Conservation (phyloP, 2,113 vertebrate genomes). For the Ochotona princeps region DNA sequence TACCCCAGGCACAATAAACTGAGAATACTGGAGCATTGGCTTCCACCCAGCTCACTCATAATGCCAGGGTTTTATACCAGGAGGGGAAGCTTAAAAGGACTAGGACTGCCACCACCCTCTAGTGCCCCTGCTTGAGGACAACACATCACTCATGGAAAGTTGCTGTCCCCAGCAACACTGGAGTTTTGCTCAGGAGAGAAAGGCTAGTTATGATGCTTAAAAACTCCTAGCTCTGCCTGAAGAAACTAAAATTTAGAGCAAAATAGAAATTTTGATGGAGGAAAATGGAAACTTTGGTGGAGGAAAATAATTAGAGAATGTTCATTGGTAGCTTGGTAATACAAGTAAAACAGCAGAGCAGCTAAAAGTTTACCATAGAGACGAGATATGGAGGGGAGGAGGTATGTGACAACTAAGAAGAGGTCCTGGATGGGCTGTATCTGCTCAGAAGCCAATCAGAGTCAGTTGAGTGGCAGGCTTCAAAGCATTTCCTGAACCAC, state of each 20-base stretch:
- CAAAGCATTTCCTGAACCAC: slow-evolving; percentile 22
- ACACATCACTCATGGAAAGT: slow-evolving; percentile 1
- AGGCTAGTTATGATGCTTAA: not conserved
- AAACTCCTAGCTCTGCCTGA: not conserved
- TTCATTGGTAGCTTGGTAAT: not conserved
- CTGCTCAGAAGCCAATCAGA: slow-evolving; percentile 17
- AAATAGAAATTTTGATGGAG: not conserved
- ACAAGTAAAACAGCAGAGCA: no score
- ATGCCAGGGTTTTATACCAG: not conserved
- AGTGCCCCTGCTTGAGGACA: not conserved
- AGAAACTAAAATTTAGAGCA: not conserved
- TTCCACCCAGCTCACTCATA: not conserved
- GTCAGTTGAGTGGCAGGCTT: not conserved
- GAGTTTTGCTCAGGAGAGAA: not conserved
- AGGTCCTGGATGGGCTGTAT: not conserved
- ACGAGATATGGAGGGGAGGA: no score
- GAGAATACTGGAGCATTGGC: not conserved
- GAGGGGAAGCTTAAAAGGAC: not conserved
- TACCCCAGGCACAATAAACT: not conserved
- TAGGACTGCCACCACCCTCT: not conserved
- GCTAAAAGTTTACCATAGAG: no score
- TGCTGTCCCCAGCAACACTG: not conserved
- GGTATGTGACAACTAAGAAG: no score
- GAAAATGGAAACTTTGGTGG: slow-evolving; percentile 19
- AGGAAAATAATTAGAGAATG: not conserved